Conservation (phyloP, 35 echinoderm and acorn worm species). For the Heliocidaris erythrogramma region DNA sequence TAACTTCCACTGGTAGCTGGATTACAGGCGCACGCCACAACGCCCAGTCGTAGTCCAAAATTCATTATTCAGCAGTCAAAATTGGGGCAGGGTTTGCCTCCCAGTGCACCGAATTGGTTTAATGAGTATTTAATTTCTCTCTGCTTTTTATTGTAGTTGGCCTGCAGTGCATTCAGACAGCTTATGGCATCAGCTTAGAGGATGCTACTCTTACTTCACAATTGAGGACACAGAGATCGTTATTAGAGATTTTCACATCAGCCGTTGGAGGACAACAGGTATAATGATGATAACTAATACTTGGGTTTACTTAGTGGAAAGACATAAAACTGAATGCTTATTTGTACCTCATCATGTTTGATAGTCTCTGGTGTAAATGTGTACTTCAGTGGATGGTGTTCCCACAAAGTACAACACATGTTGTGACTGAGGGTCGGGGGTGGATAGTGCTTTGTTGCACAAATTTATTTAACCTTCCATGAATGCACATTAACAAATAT, state of each 20-base stretch:
- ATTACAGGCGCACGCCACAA: too few relatives aligned
- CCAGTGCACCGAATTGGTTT: background rate
- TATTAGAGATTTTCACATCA: slow-evolving; percentile 81
- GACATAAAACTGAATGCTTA: too few relatives aligned
- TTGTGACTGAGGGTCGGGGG: background rate
- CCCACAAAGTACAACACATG: background rate
- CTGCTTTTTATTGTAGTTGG: slow-evolving; percentile 57
- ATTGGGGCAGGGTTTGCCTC: too few relatives aligned
- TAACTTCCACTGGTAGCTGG: too few relatives aligned
- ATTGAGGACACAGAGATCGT: slow-evolving; percentile 74
- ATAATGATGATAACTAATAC: background rate
- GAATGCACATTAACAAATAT: background rate
- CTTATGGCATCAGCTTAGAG: slow-evolving; percentile 75
- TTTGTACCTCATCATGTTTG: too few relatives aligned
- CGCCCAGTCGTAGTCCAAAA: too few relatives aligned
- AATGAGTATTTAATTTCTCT: background rate
- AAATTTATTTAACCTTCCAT: background rate
- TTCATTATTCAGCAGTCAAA: too few relatives aligned
- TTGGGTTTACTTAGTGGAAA: too few relatives aligned
- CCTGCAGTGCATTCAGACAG: slow-evolving; percentile 92
- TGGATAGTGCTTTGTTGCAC: background rate
- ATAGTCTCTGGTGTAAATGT: too few relatives aligned
- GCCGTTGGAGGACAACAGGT: slow-evolving; percentile 45
- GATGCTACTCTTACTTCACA: slow-evolving; percentile 46
- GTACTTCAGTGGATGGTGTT: too few relatives aligned